A percentile compares a stretch with the other conserved stretches of the same genome.
phyloP scores from a whole-genome alignment of 1,140 invertebrate species.

The Adoxophyes honmai region DNA sequence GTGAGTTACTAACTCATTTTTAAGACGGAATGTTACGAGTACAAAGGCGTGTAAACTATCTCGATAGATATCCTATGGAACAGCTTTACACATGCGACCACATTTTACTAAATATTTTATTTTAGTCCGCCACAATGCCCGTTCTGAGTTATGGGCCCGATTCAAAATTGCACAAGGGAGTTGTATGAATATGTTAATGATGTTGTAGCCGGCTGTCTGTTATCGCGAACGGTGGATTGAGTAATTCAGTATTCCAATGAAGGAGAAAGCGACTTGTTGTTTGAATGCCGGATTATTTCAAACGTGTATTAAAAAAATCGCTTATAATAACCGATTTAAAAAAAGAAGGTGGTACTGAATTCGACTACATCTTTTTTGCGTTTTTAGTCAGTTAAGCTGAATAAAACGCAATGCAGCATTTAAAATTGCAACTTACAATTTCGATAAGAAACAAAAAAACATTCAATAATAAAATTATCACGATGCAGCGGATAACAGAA shows the following conservation, averaged over 20 bases:
- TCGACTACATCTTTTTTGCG: too few relatives aligned
- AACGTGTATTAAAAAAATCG: too few relatives aligned
- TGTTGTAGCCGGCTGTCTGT: conserved; percentile 24
- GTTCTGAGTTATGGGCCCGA: conserved; percentile 36
- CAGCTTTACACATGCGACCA: conserved; percentile 47
- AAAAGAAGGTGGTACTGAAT: too few relatives aligned
- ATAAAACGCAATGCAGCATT: too few relatives aligned
- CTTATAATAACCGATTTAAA: too few relatives aligned
- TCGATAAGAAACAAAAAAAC: too few relatives aligned
- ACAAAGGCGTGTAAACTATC: conserved; percentile 34
- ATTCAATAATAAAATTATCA: too few relatives aligned
- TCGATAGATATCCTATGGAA: conserved; percentile 35
- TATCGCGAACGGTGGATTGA: conserved; percentile 14
- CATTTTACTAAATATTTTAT: conserved; percentile 52
- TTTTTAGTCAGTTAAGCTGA: too few relatives aligned
- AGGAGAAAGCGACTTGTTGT: too few relatives aligned
- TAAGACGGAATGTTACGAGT: conserved; percentile 23
- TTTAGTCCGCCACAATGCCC: conserved; percentile 30
- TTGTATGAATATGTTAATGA: conserved; percentile 45
- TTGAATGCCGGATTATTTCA: too few relatives aligned
- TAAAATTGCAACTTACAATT: too few relatives aligned
- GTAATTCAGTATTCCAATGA: conserved; percentile 10
- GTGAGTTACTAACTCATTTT: background rate
- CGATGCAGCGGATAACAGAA: too few relatives aligned
- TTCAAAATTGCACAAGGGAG: conserved; percentile 35